Percentiles rank a stretch among this genome's conserved stretches.
Conservation (phyloP, 2,888 invertebrate species). For the Gastrophysa polygoni region DNA sequence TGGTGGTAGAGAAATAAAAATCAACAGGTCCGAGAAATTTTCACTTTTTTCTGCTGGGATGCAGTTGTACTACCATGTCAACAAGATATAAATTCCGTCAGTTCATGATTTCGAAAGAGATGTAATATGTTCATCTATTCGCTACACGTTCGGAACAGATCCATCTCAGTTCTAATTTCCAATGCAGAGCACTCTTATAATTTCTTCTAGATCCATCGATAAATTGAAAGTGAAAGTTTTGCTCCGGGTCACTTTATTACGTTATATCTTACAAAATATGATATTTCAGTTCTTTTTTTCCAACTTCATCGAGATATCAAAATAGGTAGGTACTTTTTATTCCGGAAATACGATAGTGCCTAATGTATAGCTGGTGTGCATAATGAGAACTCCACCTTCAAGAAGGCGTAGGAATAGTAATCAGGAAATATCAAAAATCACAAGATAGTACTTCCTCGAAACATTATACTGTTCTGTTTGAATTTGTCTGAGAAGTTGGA, state of each 20-base stretch:
- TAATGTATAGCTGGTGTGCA: background rate
- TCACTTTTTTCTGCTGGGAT: too few relatives aligned
- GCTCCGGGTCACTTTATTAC: background rate
- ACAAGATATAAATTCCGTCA: too few relatives aligned
- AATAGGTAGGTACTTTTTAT: background rate
- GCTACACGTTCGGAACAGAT: background rate
- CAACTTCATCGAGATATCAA: conserved; percentile 2
- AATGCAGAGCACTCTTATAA: conserved; percentile 1
- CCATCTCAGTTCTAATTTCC: background rate
- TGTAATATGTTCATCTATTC: background rate
- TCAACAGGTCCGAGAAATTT: too few relatives aligned
- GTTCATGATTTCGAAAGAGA: too few relatives aligned
- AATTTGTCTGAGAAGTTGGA: too few relatives aligned
- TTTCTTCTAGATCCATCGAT: conserved; percentile 7
- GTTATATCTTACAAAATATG: conserved; percentile 6
- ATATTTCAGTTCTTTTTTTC: background rate
- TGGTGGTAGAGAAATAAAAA: too few relatives aligned
- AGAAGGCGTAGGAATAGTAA: background rate
- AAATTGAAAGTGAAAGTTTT: conserved; percentile 9
- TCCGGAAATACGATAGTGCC: conserved; percentile 4
- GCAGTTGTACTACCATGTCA: too few relatives aligned
- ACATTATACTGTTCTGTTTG: too few relatives aligned
- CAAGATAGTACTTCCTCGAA: too few relatives aligned
- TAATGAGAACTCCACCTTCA: background rate
- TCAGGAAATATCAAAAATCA: too few relatives aligned